phyloP scores from a whole-genome alignment of 2,888 invertebrate genomes.

The Polydesmus complanatus region DNA sequence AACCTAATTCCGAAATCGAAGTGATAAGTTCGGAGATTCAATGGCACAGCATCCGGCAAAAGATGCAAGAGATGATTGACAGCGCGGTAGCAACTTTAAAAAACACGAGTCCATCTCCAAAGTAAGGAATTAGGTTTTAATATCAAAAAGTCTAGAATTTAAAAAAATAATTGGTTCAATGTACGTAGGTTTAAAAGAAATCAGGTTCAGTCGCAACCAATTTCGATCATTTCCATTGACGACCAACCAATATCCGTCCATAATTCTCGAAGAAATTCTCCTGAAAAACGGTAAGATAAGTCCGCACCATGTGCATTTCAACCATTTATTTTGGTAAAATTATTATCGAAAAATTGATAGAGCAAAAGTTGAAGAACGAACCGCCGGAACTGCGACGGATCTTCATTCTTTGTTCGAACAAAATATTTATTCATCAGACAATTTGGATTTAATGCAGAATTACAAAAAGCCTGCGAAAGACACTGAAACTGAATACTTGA shows the following conservation, averaged over 20 bases:
- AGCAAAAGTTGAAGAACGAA: neutral
- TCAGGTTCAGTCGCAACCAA: too few species aligned
- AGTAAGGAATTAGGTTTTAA: neutral
- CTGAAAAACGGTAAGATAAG: too few species aligned
- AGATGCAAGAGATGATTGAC: constrained; percentile 10
- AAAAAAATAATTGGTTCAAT: too few species aligned
- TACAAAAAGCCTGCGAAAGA: neutral
- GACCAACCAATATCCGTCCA: too few species aligned
- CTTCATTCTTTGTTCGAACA: neutral
- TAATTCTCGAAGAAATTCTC: too few species aligned
- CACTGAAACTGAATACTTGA: neutral
- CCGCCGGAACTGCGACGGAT: neutral
- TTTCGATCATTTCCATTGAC: too few species aligned
- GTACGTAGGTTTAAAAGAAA: too few species aligned
- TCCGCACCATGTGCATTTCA: too few species aligned
- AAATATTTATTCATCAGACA: neutral
- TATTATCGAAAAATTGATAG: too few species aligned
- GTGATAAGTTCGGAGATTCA: constrained; percentile 4
- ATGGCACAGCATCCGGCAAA: neutral
- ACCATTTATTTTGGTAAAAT: too few species aligned
- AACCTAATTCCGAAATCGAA: neutral
- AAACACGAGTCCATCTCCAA: constrained; percentile 1
- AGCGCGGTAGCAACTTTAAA: constrained; percentile 5
- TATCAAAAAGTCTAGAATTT: neutral
- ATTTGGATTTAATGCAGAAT: neutral